Evolutionary conservation across 2,797 vertebrate species (phyloP), one percentile per base, ranked within the genome.

Genomic region (Loriculus beryllinus): DNA sequence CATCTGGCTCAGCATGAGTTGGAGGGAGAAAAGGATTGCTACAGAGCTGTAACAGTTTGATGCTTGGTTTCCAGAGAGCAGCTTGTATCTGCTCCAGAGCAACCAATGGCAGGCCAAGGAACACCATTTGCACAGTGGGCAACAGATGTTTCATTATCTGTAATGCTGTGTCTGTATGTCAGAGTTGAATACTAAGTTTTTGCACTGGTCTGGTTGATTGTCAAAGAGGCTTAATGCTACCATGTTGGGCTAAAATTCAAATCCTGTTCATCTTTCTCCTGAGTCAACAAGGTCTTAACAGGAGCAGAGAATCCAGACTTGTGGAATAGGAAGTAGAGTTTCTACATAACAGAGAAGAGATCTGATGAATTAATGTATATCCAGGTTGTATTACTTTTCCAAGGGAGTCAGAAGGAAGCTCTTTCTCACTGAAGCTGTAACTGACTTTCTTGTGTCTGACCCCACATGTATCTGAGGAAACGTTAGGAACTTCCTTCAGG

Each of bases 1-100:
- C 1, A 0, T 3, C 23, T 26, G 35, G 11, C 6, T 4, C 29
- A 67, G 16, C 0, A 1, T 19, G 20, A 82, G 25, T 43, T 76
- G 35, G 47, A 47, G 20, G 26, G 7, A 13, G 14, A 74, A 23
- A 3, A 47, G 40, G 22, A 14, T 31, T 71, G 33, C 16, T 85
- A 28, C 26, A 62, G 29, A 1, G 1, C 9, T 88, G 9, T 65
- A 76, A 71, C 19, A 68, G 25, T 39, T 21, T 19, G 12, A 48
- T 8, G 20, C 35, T 15, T 62, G 67, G 29, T 22, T 78, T 90
- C 37, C 35, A 78, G 39, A 57, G 4, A 42, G 3, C 22, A 54
- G 45, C 31, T 43, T 78, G 10, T 43, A 18, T 79, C 62, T 65
- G 14, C 22, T 72, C 31, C 72, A 92, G 26, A 54, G 22, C 14